Evolutionary conservation across 2,797 vertebrate species (phyloP).

Genomic region (Tragopan temminckii): DNA sequence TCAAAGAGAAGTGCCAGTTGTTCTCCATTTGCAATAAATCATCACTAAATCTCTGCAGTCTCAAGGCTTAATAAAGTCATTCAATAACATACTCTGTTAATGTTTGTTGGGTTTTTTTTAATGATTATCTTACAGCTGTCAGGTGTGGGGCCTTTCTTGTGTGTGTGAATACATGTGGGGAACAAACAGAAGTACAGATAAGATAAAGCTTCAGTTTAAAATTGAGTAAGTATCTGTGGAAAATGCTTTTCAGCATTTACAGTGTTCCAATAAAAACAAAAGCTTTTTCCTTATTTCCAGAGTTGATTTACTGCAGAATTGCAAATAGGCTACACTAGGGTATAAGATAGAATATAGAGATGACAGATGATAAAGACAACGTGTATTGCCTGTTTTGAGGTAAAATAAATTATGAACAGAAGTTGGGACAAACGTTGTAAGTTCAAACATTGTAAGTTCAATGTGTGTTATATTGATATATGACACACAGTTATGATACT

Average conservation of each 20-base stretch:
- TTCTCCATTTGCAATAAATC: background rate
- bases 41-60: background rate
- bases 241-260: background rate
- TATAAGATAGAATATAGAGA: background rate
- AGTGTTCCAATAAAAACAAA: background rate
- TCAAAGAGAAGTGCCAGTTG: background rate
- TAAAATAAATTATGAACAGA: background rate
- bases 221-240: background rate
- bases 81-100: background rate
- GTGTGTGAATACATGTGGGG: background rate
- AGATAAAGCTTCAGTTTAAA: constrained; percentile 13
- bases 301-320: background rate
- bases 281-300: accelerated
- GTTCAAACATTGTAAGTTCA: background rate
- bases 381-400: background rate
- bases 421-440: background rate
- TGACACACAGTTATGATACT: background rate
- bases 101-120: background rate
- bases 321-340: background rate
- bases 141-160: background rate
- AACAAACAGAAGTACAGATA: background rate
- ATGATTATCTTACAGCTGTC: background rate
- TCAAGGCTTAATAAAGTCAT: background rate
- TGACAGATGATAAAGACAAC: background rate
- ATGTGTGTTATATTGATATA: background rate